A percentile compares a stretch with the other conserved stretches of the same genome.
These are phyloP conservation scores for Lysandra bellargus DNA, from an alignment of 2,888 invertebrate species.

Conservation along the genomic window DNA sequence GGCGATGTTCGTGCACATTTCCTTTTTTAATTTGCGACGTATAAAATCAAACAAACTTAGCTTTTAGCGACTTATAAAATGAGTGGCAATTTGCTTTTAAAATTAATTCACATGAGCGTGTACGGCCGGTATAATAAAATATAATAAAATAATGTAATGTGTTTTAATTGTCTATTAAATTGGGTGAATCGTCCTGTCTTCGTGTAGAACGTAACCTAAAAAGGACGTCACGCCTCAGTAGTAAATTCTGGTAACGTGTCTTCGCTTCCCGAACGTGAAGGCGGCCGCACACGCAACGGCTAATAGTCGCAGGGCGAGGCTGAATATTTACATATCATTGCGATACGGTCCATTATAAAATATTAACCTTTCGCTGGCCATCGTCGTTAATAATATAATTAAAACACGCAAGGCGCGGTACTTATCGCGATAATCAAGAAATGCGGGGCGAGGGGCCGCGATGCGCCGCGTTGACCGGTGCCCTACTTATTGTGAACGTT, in stretches of 20 bases:
- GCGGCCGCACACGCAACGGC: conserved; percentile 70
- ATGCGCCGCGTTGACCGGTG: conserved; percentile 41
- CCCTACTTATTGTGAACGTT: conserved; percentile 43
- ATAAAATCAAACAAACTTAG: background rate
- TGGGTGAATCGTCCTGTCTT: conserved; percentile 17
- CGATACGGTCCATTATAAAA: conserved; percentile 77
- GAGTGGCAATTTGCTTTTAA: background rate
- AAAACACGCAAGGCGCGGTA: conserved; percentile 78
- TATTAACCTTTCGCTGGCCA: conserved; percentile 74
- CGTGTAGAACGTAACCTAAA: conserved; percentile 47
- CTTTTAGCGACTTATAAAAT: background rate
- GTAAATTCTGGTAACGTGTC: conserved; percentile 71
- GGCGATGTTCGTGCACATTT: conserved; percentile 13
- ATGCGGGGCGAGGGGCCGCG: conserved; percentile 47
- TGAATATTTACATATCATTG: conserved; percentile 80
- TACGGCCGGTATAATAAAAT: background rate
- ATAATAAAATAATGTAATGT: background rate
- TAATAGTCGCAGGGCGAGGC: conserved; percentile 70
- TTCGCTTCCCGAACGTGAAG: conserved; percentile 73
- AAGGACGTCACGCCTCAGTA: conserved; percentile 64
- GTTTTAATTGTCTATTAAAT: conserved; percentile 4
- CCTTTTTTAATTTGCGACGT: conserved; percentile 2
- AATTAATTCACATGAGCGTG: conserved; percentile 5
- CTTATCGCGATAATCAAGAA: conserved; percentile 73
- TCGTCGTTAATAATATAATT: conserved; percentile 79